Base-by-base conservation (phyloP, 1,140 invertebrate genomes). In the Babylonia areolata region DNA sequence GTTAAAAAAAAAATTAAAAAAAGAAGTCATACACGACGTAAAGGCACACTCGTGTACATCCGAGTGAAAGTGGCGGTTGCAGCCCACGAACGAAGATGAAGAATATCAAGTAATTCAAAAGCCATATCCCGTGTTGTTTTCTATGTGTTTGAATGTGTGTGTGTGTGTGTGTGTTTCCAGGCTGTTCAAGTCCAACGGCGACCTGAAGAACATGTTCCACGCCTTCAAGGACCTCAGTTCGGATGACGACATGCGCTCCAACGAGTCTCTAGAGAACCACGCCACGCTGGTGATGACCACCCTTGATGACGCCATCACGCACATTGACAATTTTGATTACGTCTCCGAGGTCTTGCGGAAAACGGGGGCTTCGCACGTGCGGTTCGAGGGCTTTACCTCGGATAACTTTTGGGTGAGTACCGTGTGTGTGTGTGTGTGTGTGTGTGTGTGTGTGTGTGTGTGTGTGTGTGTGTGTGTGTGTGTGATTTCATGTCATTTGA, bases 201-300 rank as follows among this genome's bases (percentile, higher is more conserved):
- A 90, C n/a, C 86, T 91, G 40, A 87, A 89, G 84, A 75, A 86
- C 15, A 86, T 92, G 86, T 92, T 92, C 73, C 86, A 87, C 33
- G 87, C 85, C 17, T 91, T 92, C 75, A 92, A 88, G 42, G 35
- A 92, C 40, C 58, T 92, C 35, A 51, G 88, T 20, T 86, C 83
- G 0, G 90, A 90, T 28, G 90, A 91, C 77, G 92, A 91, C 17
- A 71, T 92, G 73, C 71, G 92, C 33, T 89, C 89, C 35, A 92
- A 92, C 81, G 91, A 92, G 78, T 87, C 87, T 9, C 86, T 92
- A 58, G 92, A 92, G 85, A 85, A 89, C 69, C 92, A 92, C 80
- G 91, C 91, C 23, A 90, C 90, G 11, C 85, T 92, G 42, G 92
- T 92, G 0, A 92, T 92, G 92, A 88, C 88, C 17, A 91, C 91